phyloP scores from a whole-genome alignment of 2,113 vertebrate species.

The Mus pahari region DNA sequence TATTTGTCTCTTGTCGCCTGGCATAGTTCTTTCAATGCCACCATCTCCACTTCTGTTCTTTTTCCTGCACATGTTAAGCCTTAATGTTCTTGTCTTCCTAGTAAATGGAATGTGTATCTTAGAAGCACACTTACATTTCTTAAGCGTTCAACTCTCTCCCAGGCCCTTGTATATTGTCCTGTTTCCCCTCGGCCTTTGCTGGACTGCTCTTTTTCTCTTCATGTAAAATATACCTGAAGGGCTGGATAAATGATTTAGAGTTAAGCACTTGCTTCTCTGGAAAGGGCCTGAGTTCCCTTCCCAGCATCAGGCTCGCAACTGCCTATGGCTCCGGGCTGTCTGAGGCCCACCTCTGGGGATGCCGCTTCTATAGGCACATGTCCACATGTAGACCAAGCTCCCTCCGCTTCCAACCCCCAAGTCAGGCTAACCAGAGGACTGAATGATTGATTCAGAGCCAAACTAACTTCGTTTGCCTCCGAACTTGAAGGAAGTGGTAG shows the following conservation, averaged over 20 bases:
- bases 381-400: too few species aligned
- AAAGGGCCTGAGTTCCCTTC: background rate
- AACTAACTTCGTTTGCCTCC: constrained; percentile 80
- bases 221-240: background rate
- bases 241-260: background rate
- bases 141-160: background rate
- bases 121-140: background rate
- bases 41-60: background rate
- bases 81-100: background rate
- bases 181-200: background rate
- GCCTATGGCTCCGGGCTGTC: background rate
- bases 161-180: background rate
- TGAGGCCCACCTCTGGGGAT: background rate
- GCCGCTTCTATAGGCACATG: background rate
- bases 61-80: background rate
- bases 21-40: background rate
- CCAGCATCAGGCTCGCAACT: background rate
- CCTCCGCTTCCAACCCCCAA: background rate
- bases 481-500: constrained; percentile 63
- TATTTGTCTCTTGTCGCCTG: background rate
- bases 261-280: background rate
- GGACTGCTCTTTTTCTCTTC: background rate
- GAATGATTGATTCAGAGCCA: constrained; percentile 79
- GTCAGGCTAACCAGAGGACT: constrained; percentile 56
- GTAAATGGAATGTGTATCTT: background rate